Evolutionary conservation across 35 echinoderm and acorn worm species (phyloP).

Genomic region (Acanthaster planci): DNA sequence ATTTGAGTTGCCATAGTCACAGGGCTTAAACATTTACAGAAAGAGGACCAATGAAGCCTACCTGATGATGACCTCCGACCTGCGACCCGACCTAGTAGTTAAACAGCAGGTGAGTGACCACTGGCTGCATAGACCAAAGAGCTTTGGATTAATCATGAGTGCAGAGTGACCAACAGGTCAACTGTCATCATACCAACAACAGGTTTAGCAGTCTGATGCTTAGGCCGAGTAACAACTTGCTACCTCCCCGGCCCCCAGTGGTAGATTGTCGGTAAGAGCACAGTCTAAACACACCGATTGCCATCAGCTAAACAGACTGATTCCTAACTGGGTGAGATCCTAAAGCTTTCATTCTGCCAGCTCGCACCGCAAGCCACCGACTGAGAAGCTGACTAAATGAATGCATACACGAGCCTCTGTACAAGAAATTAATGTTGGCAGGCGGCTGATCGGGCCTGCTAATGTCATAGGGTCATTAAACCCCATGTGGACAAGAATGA

Average conservation of each 20-base stretch:
- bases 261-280: background rate
- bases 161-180: conserved; percentile 16
- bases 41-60: background rate
- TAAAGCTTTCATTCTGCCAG: background rate
- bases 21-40: too few species aligned
- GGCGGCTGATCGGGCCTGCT: conserved; percentile 32
- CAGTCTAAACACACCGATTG: background rate
- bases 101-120: background rate
- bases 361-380: background rate
- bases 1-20: too few species aligned
- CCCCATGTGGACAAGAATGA: conserved; percentile 44
- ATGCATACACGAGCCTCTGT: conserved; percentile 28
- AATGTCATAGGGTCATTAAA: conserved; percentile 49
- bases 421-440: conserved; percentile 46
- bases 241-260: background rate
- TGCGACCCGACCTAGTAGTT: background rate
- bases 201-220: background rate
- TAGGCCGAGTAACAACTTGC: background rate
- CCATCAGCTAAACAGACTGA: conserved; percentile 10
- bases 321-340: conserved; percentile 11
- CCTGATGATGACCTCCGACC: conserved; percentile 10
- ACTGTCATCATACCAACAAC: background rate
- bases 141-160: background rate
- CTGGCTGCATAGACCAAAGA: too few species aligned
- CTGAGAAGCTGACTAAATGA: conserved; percentile 10